Conservation (phyloP, 2,113 vertebrate genomes). For the Microcebus jonahi region DNA sequence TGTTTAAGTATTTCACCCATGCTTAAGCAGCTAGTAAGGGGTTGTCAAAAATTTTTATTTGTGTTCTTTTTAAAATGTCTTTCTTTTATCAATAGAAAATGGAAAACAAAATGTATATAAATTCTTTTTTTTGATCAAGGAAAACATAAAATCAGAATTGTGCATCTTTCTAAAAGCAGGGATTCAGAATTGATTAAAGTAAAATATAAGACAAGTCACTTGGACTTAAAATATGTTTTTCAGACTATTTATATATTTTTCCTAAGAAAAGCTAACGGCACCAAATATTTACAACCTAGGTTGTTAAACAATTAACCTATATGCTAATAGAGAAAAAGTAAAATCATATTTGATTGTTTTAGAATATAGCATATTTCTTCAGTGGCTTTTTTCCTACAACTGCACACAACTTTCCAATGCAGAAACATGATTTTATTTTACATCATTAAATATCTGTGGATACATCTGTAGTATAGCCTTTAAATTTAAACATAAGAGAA, state of each 20-base stretch:
- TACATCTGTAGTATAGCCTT: background rate
- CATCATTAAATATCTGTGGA: background rate
- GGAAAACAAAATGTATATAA: background rate
- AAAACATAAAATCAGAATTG: background rate
- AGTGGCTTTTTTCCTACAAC: background rate
- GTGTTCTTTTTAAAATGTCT: background rate
- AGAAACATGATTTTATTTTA: background rate
- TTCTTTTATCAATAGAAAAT: background rate
- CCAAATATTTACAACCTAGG: background rate
- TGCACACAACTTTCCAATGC: background rate
- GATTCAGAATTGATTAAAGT: background rate
- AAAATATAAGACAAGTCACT: conserved; percentile 34
- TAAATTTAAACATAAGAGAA: background rate
- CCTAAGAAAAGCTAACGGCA: background rate
- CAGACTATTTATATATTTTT: conserved; percentile 6
- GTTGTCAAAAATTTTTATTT: background rate
- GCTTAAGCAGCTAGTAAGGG: background rate
- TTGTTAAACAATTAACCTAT: background rate
- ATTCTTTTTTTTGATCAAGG: background rate
- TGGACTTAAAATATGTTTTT: background rate
- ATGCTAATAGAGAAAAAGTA: background rate
- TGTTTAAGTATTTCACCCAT: background rate
- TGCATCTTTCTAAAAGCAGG: background rate
- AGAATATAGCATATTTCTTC: background rate
- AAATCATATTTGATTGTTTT: background rate